A percentile compares a stretch with the other conserved stretches of the same genome.
These are phyloP conservation scores for Pseudolaguvia tuberculata DNA, from an alignment of 2,113 vertebrate species.

Conservation along the genomic window DNA sequence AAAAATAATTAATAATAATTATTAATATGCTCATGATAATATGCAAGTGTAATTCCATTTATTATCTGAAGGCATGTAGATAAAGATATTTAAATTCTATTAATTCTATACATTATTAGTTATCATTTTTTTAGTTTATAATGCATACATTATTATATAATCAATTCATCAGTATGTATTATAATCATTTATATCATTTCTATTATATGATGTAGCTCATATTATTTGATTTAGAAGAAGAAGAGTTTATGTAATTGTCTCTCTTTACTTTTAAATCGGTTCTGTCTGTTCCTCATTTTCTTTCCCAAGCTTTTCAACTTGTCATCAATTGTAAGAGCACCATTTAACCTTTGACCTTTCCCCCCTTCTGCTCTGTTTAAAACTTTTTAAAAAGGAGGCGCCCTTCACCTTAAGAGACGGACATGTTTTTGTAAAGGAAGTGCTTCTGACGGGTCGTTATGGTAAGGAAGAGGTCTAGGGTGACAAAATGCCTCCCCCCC, in stretches of 20 bases:
- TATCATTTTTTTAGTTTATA: too few species aligned
- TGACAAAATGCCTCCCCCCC: slow-evolving; percentile 42
- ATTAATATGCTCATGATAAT: too few species aligned
- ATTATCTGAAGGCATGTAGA: neutral
- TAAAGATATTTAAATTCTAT: neutral
- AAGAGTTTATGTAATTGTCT: neutral
- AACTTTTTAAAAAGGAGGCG: slow-evolving; percentile 54
- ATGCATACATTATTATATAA: too few species aligned
- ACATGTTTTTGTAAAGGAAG: slow-evolving; percentile 59
- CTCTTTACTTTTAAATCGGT: slow-evolving; percentile 45
- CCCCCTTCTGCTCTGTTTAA: slow-evolving; percentile 54
- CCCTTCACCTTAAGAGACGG: slow-evolving; percentile 59
- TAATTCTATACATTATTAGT: neutral
- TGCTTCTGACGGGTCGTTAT: slow-evolving; percentile 23
- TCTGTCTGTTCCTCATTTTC: slow-evolving; percentile 52
- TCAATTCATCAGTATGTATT: too few species aligned
- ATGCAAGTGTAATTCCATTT: neutral
- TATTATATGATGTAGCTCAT: too few species aligned
- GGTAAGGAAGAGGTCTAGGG: slow-evolving; percentile 23
- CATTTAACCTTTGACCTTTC: slow-evolving; percentile 69
- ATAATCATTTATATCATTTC: too few species aligned
- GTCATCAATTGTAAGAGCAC: slow-evolving; percentile 64
- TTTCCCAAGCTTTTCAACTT: slow-evolving; percentile 59
- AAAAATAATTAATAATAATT: too few species aligned
- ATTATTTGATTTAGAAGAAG: too few species aligned